phyloP scores from a whole-genome alignment of 1,140 invertebrate genomes.

The Bombus confusus region DNA sequence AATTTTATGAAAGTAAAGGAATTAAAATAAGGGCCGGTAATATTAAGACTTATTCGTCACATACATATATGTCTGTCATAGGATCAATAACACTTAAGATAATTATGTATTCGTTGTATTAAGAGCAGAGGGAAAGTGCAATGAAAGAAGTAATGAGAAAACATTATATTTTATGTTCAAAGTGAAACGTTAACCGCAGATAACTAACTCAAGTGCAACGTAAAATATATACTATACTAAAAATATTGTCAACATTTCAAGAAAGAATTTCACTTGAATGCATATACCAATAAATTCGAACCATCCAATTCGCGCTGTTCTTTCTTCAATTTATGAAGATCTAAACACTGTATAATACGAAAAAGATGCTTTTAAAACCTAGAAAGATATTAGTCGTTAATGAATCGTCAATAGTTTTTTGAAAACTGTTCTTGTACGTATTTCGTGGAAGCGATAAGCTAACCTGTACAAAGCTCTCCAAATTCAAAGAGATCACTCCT shows the following conservation, averaged over 20 bases:
- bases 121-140: background rate
- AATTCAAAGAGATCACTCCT: background rate
- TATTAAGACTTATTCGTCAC: no score
- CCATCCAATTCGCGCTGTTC: background rate
- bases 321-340: background rate
- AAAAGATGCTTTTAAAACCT: conserved; percentile 10
- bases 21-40: no score
- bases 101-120: background rate
- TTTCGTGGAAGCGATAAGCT: background rate
- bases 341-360: conserved; percentile 7
- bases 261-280: background rate
- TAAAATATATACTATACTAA: background rate
- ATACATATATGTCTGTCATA: no score
- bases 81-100: no score
- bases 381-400: background rate
- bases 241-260: no score
- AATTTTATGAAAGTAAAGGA: no score
- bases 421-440: background rate
- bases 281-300: background rate
- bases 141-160: background rate
- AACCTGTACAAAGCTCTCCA: conserved; percentile 5
- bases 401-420: background rate
- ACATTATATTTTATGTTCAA: background rate
- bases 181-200: background rate
- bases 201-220: background rate